These are phyloP conservation scores for Danio rerio DNA, from an alignment of 2,113 vertebrate species.

Conservation along the genomic window DNA sequence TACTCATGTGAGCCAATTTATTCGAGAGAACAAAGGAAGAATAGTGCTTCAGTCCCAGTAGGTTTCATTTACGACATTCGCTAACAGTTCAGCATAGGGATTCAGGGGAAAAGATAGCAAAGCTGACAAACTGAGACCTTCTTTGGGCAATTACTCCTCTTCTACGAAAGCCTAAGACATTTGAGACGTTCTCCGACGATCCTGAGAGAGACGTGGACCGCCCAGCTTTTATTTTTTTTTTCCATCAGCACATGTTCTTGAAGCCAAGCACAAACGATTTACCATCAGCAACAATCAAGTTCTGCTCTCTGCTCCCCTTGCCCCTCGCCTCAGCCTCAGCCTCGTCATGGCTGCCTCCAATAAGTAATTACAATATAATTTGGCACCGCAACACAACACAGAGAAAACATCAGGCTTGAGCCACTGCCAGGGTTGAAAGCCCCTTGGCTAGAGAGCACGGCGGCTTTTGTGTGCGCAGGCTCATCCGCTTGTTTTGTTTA, in stretches of 20 bases:
- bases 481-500: constrained; percentile 47
- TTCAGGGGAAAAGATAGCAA: constrained; percentile 54
- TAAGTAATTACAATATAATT: constrained; percentile 74
- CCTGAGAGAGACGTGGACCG: neutral
- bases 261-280: constrained; percentile 1
- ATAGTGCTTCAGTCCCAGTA: neutral
- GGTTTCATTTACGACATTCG: constrained; percentile 71
- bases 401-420: constrained; percentile 48
- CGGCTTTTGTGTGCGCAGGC: constrained; percentile 25
- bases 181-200: neutral
- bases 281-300: constrained; percentile 16
- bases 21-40: neutral
- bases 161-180: constrained; percentile 64
- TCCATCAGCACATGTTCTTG: constrained; percentile 30
- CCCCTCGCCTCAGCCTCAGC: constrained; percentile 57
- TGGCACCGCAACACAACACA: constrained; percentile 51
- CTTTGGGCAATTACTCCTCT: constrained; percentile 69
- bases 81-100: constrained; percentile 68
- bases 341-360: constrained; percentile 62
- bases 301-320: constrained; percentile 32
- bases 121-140: constrained; percentile 68
- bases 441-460: constrained; percentile 35
- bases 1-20: neutral
- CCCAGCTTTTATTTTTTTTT: constrained; percentile 9
- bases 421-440: constrained; percentile 56